Percentiles rank a stretch among this genome's conserved stretches.
Conservation (phyloP, 2,113 vertebrate species). For the Carassius carassius region DNA sequence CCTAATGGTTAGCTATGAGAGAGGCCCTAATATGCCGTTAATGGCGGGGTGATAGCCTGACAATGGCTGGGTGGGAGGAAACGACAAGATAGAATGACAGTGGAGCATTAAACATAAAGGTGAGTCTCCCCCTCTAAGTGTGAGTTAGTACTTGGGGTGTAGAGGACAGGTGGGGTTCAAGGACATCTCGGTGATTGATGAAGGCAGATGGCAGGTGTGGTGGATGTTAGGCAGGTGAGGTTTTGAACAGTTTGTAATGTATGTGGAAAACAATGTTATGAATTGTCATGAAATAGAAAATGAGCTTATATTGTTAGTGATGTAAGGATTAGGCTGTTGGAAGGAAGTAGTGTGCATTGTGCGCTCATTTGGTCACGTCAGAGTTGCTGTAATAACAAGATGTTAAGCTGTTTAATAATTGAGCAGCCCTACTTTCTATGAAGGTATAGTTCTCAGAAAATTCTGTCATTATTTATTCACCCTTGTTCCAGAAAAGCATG, state of each 20-base stretch:
- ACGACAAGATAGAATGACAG: slow-evolving; percentile 54
- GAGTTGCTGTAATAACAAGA: not conserved
- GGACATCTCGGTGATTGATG: slow-evolving; percentile 49
- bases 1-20: slow-evolving; percentile 57
- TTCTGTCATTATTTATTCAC: not conserved
- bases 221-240: not conserved
- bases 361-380: not conserved
- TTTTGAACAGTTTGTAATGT: not conserved
- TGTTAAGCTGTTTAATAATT: too few species aligned
- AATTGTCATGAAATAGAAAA: not conserved
- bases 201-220: slow-evolving; percentile 45
- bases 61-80: slow-evolving; percentile 46
- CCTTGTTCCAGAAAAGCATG: not conserved
- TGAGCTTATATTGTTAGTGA: not conserved
- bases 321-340: not conserved
- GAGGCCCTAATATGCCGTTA: slow-evolving; percentile 78
- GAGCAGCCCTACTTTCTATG: too few species aligned
- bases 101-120: slow-evolving; percentile 67
- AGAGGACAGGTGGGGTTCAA: slow-evolving; percentile 61
- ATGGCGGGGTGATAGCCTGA: slow-evolving; percentile 73
- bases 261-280: not conserved
- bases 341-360: not conserved
- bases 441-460: not conserved
- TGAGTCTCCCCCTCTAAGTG: slow-evolving; percentile 67
- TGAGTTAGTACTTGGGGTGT: slow-evolving; percentile 64